phyloP scores from a whole-genome alignment of 2,888 invertebrate genomes.

The Philereme vetulata region DNA sequence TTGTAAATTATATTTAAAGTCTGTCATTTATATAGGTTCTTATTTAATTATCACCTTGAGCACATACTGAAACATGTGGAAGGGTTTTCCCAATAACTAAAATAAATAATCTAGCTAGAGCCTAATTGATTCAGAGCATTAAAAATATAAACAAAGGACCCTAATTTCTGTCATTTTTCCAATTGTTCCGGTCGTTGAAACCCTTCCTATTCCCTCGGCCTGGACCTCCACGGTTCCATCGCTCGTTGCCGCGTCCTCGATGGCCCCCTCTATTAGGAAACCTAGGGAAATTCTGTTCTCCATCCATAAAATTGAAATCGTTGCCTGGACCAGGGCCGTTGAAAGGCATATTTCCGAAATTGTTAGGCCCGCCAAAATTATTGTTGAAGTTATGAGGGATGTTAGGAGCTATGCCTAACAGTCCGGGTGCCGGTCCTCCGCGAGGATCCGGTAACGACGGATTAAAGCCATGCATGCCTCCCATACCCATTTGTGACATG shows the following conservation, averaged over 20 bases:
- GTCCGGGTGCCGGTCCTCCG: conserved; percentile 79
- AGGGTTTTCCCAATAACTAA: conserved; percentile 50
- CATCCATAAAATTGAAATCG: conserved; percentile 74
- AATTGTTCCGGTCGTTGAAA: conserved; percentile 77
- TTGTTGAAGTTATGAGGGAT: conserved; percentile 77
- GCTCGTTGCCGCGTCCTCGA: conserved; percentile 73
- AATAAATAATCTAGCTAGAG: conserved; percentile 52
- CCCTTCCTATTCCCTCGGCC: conserved; percentile 79
- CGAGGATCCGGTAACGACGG: conserved; percentile 75
- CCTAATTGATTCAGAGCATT: conserved; percentile 9
- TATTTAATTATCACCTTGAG: conserved; percentile 69
- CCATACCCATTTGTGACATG: conserved; percentile 73
- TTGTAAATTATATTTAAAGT: conserved; percentile 52
- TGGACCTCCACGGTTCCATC: conserved; percentile 75
- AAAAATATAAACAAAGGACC: conserved; percentile 19
- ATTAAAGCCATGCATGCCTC: conserved; percentile 69
- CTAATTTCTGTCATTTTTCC: conserved; percentile 80
- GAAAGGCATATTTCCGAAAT: conserved; percentile 73
- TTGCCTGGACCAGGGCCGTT: conserved; percentile 71
- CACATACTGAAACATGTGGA: conserved; percentile 69
- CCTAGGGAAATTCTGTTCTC: conserved; percentile 71
- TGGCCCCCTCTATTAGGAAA: conserved; percentile 74
- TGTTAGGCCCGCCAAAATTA: conserved; percentile 68
- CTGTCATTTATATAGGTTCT: conserved; percentile 49
- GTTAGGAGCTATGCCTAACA: conserved; percentile 84